phyloP scores from a whole-genome alignment of 2,888 invertebrate genomes.

The Polyommatus icarus region DNA sequence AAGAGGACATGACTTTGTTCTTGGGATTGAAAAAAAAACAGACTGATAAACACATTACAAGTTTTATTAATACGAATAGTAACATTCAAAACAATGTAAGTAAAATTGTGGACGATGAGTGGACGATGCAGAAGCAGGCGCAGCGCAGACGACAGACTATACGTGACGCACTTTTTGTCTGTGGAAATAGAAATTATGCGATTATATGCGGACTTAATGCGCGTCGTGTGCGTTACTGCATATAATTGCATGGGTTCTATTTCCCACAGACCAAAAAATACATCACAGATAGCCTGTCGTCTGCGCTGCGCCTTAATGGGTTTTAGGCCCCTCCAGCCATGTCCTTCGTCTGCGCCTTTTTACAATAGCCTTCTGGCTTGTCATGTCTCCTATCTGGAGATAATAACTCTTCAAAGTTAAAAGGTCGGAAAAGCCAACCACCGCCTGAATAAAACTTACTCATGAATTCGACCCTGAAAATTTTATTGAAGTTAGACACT shows the following conservation, averaged over 20 bases:
- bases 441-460: conserved; percentile 91
- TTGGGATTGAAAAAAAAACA: no score
- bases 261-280: no score
- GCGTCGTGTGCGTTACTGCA: no score
- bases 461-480: conserved; percentile 95
- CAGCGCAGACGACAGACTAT: no score
- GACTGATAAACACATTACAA: not conserved
- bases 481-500: not conserved
- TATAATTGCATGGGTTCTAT: no score
- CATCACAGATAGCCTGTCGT: no score
- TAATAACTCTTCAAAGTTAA: conserved; percentile 80
- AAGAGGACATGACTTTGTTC: no score
- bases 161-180: no score
- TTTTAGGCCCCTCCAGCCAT: not conserved
- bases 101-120: no score
- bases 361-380: conserved; percentile 51
- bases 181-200: no score
- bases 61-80: not conserved
- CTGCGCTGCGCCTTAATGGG: no score
- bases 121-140: not conserved
- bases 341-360: conserved; percentile 39
- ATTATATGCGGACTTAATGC: no score
- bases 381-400: conserved; percentile 42
- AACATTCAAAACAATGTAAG: not conserved
- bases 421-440: conserved; percentile 85